A percentile compares a stretch with the other conserved stretches of the same genome.
phyloP scores from a whole-genome alignment of 2,888 invertebrate genomes.

The Perizoma flavofasciatum region DNA sequence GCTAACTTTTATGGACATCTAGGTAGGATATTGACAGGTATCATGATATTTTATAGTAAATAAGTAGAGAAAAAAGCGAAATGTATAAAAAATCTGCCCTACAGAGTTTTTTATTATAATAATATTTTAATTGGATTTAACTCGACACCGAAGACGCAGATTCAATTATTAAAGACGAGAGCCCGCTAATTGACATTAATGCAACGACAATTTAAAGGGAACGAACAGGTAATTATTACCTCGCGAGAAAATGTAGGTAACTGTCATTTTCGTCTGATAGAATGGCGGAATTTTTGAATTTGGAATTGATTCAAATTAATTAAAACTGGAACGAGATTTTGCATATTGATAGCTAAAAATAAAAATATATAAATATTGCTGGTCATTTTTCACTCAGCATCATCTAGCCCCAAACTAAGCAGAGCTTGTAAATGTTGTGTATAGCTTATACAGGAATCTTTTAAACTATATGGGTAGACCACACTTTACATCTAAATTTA shows the following conservation, averaged over 20 bases:
- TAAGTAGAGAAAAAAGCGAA: background rate
- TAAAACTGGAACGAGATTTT: background rate
- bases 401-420: too few species aligned
- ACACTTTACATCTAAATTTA: too few species aligned
- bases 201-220: slow-evolving; percentile 45
- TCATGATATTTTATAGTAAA: background rate
- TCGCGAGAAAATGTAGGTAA: slow-evolving; percentile 23
- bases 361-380: too few species aligned
- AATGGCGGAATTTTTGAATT: slow-evolving; percentile 25
- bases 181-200: slow-evolving; percentile 61
- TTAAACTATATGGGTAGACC: too few species aligned
- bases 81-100: slow-evolving; percentile 16
- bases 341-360: too few species aligned
- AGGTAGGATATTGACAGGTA: background rate
- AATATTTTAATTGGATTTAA: slow-evolving; percentile 54
- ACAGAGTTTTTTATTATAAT: slow-evolving; percentile 34
- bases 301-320: slow-evolving; percentile 13
- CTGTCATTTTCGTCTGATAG: slow-evolving; percentile 22
- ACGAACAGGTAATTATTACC: slow-evolving; percentile 33
- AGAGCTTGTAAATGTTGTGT: too few species aligned
- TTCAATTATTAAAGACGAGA: slow-evolving; percentile 64
- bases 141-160: slow-evolving; percentile 54
- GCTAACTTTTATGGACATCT: background rate
- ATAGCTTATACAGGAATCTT: too few species aligned
- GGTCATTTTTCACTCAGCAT: too few species aligned